Conservation (phyloP, 2,888 invertebrate species). For the Lathronympha strigana region DNA sequence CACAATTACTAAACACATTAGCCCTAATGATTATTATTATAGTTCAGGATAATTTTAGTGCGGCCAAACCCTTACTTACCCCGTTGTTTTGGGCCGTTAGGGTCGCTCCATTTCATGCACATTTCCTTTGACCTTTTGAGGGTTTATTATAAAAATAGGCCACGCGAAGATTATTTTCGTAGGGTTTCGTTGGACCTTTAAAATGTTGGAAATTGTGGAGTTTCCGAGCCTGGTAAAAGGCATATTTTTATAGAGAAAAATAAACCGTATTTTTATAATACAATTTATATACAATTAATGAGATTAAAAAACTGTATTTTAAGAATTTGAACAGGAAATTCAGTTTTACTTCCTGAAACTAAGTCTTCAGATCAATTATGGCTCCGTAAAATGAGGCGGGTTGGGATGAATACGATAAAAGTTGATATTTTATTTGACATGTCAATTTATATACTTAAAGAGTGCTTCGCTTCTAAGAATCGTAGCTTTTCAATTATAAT, state of each 20-base stretch:
- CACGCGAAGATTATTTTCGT: constrained; percentile 18
- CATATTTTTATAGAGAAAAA: not conserved
- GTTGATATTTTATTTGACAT: too few relatives aligned
- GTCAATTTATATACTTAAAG: too few relatives aligned
- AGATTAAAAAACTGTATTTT: too few relatives aligned
- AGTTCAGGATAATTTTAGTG: constrained; percentile 39
- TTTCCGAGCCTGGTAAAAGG: not conserved
- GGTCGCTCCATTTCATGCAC: constrained; percentile 26
- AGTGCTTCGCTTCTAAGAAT: too few relatives aligned
- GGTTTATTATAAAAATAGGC: constrained; percentile 35
- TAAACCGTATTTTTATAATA: not conserved
- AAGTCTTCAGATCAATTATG: too few relatives aligned
- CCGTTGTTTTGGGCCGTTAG: constrained; percentile 27
- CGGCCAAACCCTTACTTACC: constrained; percentile 25
- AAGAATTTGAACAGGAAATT: too few relatives aligned
- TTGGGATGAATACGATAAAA: too few relatives aligned
- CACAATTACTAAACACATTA: constrained; percentile 37
- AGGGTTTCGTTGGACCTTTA: not conserved
- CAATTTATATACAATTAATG: too few relatives aligned
- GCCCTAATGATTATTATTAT: constrained; percentile 41
- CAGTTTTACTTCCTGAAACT: too few relatives aligned
- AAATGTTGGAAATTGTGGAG: not conserved
- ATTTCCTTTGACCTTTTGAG: constrained; percentile 39
- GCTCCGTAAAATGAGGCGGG: too few relatives aligned
- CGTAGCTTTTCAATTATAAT: too few relatives aligned